phyloP scores from a whole-genome alignment of 2,888 invertebrate genomes.

The Chouioia cunea region DNA sequence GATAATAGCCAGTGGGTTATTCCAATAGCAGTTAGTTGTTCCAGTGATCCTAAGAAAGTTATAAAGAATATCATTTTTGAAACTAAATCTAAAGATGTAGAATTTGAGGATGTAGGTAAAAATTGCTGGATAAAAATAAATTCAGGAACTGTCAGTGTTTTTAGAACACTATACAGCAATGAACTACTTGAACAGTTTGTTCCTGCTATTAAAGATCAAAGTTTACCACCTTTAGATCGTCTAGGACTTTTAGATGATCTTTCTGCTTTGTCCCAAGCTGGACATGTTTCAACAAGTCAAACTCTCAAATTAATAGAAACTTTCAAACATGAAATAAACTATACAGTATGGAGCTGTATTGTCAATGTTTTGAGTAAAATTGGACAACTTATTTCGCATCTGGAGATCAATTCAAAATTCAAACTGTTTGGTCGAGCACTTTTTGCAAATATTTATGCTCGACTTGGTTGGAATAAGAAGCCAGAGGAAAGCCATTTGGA shows the following conservation, averaged over 20 bases:
- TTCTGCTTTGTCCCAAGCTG: slow-evolving; percentile 92
- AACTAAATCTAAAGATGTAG: slow-evolving; percentile 76
- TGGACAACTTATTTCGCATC: slow-evolving; percentile 82
- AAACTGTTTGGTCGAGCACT: slow-evolving; percentile 82
- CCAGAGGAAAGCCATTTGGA: slow-evolving; percentile 88
- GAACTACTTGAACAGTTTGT: slow-evolving; percentile 82
- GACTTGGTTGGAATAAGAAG: slow-evolving; percentile 88
- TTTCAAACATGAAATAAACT: slow-evolving; percentile 88
- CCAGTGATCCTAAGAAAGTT: slow-evolving; percentile 78
- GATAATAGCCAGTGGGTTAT: slow-evolving; percentile 86
- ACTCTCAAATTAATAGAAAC: slow-evolving; percentile 88
- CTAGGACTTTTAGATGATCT: slow-evolving; percentile 92
- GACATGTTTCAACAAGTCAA: slow-evolving; percentile 84
- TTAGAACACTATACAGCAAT: slow-evolving; percentile 87
- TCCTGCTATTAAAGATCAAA: slow-evolving; percentile 83
- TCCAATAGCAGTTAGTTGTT: slow-evolving; percentile 86
- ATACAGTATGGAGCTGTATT: slow-evolving; percentile 93
- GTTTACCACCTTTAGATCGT: slow-evolving; percentile 89
- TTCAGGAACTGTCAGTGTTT: slow-evolving; percentile 89
- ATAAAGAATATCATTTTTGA: slow-evolving; percentile 73
- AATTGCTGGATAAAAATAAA: slow-evolving; percentile 93
- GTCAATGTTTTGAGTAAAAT: slow-evolving; percentile 84
- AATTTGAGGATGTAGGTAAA: slow-evolving; percentile 78
- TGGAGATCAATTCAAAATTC: slow-evolving; percentile 80
- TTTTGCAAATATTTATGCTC: slow-evolving; percentile 78